These are phyloP conservation scores for Camptogramma bilineatum DNA, from an alignment of 2,888 invertebrate genomes.

Conservation along the genomic window DNA sequence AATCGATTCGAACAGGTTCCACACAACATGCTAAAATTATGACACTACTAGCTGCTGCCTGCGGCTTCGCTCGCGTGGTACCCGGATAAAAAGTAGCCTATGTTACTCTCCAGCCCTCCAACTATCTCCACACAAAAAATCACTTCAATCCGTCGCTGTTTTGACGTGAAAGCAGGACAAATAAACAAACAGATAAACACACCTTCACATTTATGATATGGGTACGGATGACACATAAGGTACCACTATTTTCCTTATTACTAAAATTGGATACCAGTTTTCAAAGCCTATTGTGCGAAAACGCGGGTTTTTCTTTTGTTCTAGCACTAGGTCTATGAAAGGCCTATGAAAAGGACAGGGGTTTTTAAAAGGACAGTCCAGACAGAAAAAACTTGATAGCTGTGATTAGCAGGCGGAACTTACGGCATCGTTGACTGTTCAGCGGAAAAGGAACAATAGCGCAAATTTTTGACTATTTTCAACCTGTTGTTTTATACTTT, in stretches of 20 bases:
- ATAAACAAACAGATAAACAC: no score
- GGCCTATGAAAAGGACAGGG: slow-evolving; percentile 12
- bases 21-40: slow-evolving; percentile 20
- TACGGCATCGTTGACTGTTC: slow-evolving; percentile 28
- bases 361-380: slow-evolving; percentile 30
- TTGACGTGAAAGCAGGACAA: no score
- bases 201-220: no score
- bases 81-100: no score
- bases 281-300: slow-evolving; percentile 28
- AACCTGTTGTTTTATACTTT: neutral
- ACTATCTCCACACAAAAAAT: no score
- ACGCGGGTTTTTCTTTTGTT: slow-evolving; percentile 33
- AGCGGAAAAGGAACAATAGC: slow-evolving; percentile 20
- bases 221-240: slow-evolving; percentile 35
- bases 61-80: no score
- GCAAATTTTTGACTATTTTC: slow-evolving; percentile 9
- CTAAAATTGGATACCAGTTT: slow-evolving; percentile 29
- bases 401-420: slow-evolving; percentile 29
- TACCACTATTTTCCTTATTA: slow-evolving; percentile 17
- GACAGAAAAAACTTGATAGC: slow-evolving; percentile 30
- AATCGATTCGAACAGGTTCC: slow-evolving; percentile 30
- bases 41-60: no score
- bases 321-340: slow-evolving; percentile 16
- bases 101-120: no score
- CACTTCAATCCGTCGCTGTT: no score